Base-by-base conservation (phyloP, 1,140 invertebrate species). In the Muscidifurax raptorellus region DNA sequence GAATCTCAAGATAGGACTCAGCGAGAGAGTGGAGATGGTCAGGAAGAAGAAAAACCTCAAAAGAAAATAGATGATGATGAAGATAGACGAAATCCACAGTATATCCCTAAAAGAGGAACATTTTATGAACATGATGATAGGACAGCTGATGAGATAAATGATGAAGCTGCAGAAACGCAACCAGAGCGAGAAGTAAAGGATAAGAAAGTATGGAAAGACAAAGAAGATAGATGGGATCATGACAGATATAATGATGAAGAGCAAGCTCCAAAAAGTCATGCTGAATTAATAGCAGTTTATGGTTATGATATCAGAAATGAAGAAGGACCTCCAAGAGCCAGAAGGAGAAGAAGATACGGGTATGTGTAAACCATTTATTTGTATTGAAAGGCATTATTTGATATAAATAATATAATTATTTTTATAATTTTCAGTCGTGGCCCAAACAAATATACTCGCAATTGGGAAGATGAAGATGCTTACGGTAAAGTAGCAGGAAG, bases 61-160 rank as follows among this genome's bases (percentile, higher is more conserved):
- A 96, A 96, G 86, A 95, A 96, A 86, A 94, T 99, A 2, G 97
- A 98, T 91, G 96, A 98, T 92, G 98, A 99, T 92, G 98, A 99
- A 91, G 98, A 99, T 91, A 95, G 97, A 86, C 96, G 98, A 89
- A 99, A 99, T 94, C 98, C 98, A 7, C 98, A 99, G 87, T 99
- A 99, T 91, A 99, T 99, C 89, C 98, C 98, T 0, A 98, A 99
- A 92, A 95, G 96, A 86, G 98, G 98, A 25, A 97, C 97, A 5
- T 99, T 99, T 92, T 99, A 99, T 90, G 98, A 99, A 89, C 98
- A 99, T 90, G 98, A 99, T 92, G 97, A 98, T 90, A 93, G 97
- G 87, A 97, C 96, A n/a, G 94, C 95, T 27, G 96, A 96, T 28
- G 96, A 96, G 86, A 91, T 89, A 6, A 87, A 87, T n/a, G 91